These are phyloP conservation scores for Pandemis cinnamomeana DNA, from an alignment of 2,888 invertebrate species.

Conservation along the genomic window DNA sequence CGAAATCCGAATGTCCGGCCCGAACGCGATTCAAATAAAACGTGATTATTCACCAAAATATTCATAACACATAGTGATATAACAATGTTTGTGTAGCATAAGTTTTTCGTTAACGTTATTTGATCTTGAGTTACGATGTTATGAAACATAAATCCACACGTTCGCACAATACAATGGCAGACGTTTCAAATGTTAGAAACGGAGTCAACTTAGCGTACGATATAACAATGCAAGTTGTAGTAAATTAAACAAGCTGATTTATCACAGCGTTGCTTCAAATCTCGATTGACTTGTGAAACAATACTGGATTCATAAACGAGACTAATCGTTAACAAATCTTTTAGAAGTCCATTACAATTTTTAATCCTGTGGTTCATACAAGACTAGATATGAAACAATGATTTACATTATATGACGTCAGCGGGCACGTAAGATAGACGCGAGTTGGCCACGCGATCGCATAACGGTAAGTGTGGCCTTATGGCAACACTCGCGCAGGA, in stretches of 20 bases:
- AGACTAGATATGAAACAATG: conserved; percentile 8
- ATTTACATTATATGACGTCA: conserved; percentile 27
- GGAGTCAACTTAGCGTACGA: conserved; percentile 43
- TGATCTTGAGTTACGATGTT: conserved; percentile 37
- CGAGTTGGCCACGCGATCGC: conserved; percentile 46
- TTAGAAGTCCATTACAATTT: conserved; percentile 19
- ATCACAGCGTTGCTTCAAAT: conserved; percentile 55
- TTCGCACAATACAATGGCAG: conserved; percentile 21
- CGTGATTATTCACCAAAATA: conserved; percentile 23
- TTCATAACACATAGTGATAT: conserved; percentile 29
- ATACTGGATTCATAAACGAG: conserved; percentile 43
- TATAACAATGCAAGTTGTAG: conserved; percentile 46
- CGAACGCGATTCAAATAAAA: conserved; percentile 23
- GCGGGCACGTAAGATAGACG: conserved; percentile 12
- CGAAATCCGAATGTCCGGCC: conserved; percentile 24
- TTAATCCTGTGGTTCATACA: conserved; percentile 1
- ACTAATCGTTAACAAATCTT: conserved; percentile 13
- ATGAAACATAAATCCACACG: conserved; percentile 28
- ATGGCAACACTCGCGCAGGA: conserved; percentile 24
- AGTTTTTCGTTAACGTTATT: conserved; percentile 30
- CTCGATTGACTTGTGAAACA: conserved; percentile 58
- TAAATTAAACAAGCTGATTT: conserved; percentile 55
- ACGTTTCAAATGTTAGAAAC: conserved; percentile 24
- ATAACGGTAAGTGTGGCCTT: conserved; percentile 45
- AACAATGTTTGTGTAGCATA: conserved; percentile 27